These are phyloP conservation scores for Dreissena rostriformis DNA, from an alignment of 1,140 invertebrate species.

Conservation along the genomic window DNA sequence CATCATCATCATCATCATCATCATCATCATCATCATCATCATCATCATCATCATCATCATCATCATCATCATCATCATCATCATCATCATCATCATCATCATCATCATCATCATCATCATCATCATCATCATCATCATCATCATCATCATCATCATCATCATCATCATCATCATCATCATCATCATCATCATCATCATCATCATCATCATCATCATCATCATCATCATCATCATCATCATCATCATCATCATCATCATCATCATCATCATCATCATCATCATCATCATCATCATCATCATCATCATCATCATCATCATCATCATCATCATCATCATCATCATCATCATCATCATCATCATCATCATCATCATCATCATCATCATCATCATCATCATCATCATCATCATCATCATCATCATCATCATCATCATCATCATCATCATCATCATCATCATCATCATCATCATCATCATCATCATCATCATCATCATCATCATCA, in stretches of 20 bases:
- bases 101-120: slow-evolving; percentile 50
- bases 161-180: slow-evolving; percentile 50
- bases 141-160: slow-evolving; percentile 50
- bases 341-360: slow-evolving; percentile 50
- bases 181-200: slow-evolving; percentile 50
- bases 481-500: slow-evolving; percentile 50
- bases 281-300: slow-evolving; percentile 50
- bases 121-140: slow-evolving; percentile 50
- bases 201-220: slow-evolving; percentile 50
- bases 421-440: slow-evolving; percentile 50
- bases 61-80: slow-evolving; percentile 50
- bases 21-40: slow-evolving; percentile 50
- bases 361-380: slow-evolving; percentile 50
- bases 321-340: slow-evolving; percentile 50
- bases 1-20: slow-evolving; percentile 50
- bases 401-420: slow-evolving; percentile 50
- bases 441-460: slow-evolving; percentile 50
- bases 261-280: slow-evolving; percentile 50
- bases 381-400: slow-evolving; percentile 50
- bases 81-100: slow-evolving; percentile 50
- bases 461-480: slow-evolving; percentile 50
- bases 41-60: slow-evolving; percentile 50
- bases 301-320: slow-evolving; percentile 50
- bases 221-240: slow-evolving; percentile 50
- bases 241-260: slow-evolving; percentile 50